A percentile compares a stretch with the other conserved stretches of the same genome.
Evolutionary conservation across 2,888 invertebrate genomes (phyloP).

Genomic region (Leptura quadrifasciata): DNA sequence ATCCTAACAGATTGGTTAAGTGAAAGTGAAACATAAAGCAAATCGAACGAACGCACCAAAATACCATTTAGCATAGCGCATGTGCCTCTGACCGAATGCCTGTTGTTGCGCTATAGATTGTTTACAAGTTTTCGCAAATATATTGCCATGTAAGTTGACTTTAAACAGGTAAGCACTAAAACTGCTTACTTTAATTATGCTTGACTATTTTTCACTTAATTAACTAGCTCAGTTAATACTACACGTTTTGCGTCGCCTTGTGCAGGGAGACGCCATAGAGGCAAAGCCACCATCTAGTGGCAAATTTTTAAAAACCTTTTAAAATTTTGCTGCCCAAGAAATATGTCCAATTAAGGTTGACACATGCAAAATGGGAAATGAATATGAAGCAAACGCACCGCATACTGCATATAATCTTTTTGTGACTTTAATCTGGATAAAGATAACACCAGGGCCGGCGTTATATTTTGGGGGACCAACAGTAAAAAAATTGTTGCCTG

Average conservation of each 20-base stretch:
- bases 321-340: background rate
- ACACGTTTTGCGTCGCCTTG: background rate
- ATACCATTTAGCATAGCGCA: background rate
- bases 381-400: background rate
- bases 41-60: background rate
- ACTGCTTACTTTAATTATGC: background rate
- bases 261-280: background rate
- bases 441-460: too few relatives aligned
- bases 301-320: background rate
- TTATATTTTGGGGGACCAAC: too few relatives aligned
- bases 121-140: background rate
- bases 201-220: background rate
- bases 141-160: background rate
- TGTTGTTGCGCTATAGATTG: background rate
- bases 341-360: background rate
- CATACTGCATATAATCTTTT: background rate
- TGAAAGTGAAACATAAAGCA: background rate
- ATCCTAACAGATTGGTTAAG: too few relatives aligned
- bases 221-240: background rate
- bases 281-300: background rate
- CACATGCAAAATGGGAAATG: background rate
- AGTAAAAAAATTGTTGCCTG: too few relatives aligned
- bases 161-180: conserved; percentile 1
- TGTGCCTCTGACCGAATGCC: background rate
- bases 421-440: too few relatives aligned